A percentile compares a stretch with the other conserved stretches of the same genome.
These are phyloP conservation scores for Oncorhynchus kisutch DNA, from an alignment of 2,113 vertebrate genomes.

Conservation along the genomic window DNA sequence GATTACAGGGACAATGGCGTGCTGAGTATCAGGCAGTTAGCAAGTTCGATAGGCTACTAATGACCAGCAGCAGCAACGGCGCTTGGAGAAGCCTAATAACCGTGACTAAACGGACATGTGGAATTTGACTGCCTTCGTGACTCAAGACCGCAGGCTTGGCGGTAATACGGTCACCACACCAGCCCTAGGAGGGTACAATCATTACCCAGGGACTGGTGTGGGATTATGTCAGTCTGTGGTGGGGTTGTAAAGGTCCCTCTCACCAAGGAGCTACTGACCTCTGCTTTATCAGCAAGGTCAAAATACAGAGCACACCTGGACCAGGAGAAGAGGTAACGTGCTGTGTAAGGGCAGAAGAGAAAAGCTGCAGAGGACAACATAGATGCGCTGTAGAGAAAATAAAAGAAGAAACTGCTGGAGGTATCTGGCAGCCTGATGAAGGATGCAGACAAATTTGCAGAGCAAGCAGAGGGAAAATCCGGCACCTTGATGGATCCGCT, in stretches of 20 bases:
- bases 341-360: slow-evolving; percentile 21
- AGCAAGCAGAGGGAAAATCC: slow-evolving; percentile 8
- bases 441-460: slow-evolving; percentile 18
- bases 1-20: no score
- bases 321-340: not conserved
- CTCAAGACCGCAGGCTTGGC: no score
- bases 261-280: slow-evolving; percentile 20
- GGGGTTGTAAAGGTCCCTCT: slow-evolving; percentile 24
- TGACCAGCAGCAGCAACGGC: no score
- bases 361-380: slow-evolving; percentile 13
- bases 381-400: slow-evolving; percentile 21
- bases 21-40: no score
- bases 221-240: slow-evolving; percentile 10
- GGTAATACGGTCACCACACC: no score
- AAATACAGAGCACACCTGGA: slow-evolving; percentile 23
- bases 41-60: no score
- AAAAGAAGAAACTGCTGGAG: not conserved
- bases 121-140: no score
- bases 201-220: slow-evolving; percentile 13
- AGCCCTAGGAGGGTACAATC: slow-evolving; percentile 16
- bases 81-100: no score
- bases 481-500: slow-evolving; percentile 7
- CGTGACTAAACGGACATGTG: no score
- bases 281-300: slow-evolving; percentile 15
- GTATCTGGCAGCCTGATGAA: slow-evolving; percentile 16